Evolutionary conservation across 2,113 vertebrate genomes (phyloP), one percentile per base, ranked within the genome.

Genomic region (Sylvietta virens): DNA sequence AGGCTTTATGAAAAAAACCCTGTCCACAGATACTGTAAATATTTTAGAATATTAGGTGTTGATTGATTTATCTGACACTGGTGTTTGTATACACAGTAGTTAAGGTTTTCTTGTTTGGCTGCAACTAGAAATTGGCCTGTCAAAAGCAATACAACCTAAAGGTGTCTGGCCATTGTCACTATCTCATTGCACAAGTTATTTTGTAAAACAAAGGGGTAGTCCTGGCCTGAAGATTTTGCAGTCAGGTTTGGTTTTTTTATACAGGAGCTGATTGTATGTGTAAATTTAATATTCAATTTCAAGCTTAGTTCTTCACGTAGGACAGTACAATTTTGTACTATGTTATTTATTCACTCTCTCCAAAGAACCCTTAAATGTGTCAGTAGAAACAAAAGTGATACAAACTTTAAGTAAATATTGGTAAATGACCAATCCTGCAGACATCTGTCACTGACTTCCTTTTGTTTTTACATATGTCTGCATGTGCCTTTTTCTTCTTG

Each of bases 11-110:
- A 3, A 35, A 53, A 45, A 40, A 47, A 47, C 31, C 3, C 1
- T 8, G 5, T 27, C 30, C 4, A 1, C 13, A 50, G 33, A 5
- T 64, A 28, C 7, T 2, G 0, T 16, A 35, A 81, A 23, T 67
- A 62, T 33, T 66, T 58, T 56, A 73, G 15, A 69, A n/a, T 77
- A 80, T 35, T 45, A 30, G 5, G 3, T 48, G 18, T 27, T 42
- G 15, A 19, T 42, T 35, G 9, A 51, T 78, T 90, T 65, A 30
- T 81, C 44, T 88, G 66, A 56, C 35, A 28, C 8, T 45, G 12
- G 5, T 44, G 24, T 74, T 53, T 64, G 4, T 17, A 7, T 35
- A 40, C 7, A 17, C 4, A 39, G 10, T 37, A 72, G 33, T 51
- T 61, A 27, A 44, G 9, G 18, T 42, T 67, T 86, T 79, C 31